Evolutionary conservation across 2,113 vertebrate genomes (phyloP).

Genomic region (Candoia aspera): DNA sequence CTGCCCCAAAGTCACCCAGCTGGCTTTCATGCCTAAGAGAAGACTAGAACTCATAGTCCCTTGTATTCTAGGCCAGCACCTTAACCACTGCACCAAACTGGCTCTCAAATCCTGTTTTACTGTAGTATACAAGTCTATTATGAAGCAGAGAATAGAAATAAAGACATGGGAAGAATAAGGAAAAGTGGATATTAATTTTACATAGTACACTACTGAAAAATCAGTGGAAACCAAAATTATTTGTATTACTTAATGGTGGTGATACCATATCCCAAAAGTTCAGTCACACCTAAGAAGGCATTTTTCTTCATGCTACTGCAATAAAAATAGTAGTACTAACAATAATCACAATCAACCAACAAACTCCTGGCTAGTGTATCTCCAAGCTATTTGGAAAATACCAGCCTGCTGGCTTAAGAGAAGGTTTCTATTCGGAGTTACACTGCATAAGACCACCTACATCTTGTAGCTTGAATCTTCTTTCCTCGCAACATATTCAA

Average conservation of each 20-base stretch:
- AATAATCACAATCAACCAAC: background rate
- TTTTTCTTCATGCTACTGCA: background rate
- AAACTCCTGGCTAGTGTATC: background rate
- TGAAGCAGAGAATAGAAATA: background rate
- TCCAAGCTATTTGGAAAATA: background rate
- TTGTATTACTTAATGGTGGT: background rate
- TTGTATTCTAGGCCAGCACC: background rate
- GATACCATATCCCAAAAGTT: background rate
- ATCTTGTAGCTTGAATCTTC: background rate
- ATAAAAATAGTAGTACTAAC: background rate
- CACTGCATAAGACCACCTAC: constrained; percentile 4
- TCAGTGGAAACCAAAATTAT: background rate
- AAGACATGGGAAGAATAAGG: background rate
- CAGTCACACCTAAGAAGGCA: background rate
- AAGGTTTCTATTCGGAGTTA: background rate
- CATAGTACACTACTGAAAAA: background rate
- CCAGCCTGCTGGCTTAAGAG: background rate
- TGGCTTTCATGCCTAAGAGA: background rate
- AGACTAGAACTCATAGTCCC: too few species aligned
- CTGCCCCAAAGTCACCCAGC: too few species aligned
- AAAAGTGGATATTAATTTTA: background rate
- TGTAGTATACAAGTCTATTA: background rate
- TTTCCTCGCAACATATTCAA: background rate
- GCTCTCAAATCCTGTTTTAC: background rate
- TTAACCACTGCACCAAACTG: background rate